Evolutionary conservation across 2,797 vertebrate genomes (phyloP).

Genomic region (Urocyon cinereoargenteus): DNA sequence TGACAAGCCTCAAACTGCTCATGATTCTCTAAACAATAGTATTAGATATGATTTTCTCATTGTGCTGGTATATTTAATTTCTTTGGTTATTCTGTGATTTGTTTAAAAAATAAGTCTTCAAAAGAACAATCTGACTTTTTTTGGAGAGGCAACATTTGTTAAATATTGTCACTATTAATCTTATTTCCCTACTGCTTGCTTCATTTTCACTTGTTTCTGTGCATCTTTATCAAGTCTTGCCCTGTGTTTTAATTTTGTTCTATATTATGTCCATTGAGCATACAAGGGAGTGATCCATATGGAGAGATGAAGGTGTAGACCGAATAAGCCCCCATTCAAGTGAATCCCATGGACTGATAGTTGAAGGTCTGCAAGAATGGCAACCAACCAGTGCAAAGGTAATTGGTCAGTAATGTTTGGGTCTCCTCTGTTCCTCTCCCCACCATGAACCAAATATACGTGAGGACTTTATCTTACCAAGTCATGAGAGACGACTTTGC

Average conservation of each 20-base stretch:
- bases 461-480: background rate
- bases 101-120: background rate
- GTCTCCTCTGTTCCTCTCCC: background rate
- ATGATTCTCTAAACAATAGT: background rate
- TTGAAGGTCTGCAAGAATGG: background rate
- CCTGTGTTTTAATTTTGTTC: background rate
- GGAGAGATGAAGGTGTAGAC: background rate
- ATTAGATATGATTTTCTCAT: background rate
- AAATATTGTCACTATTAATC: background rate
- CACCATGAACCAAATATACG: background rate
- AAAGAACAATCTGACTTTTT: background rate
- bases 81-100: background rate
- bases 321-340: background rate
- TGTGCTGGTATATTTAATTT: background rate
- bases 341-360: background rate
- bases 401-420: too few relatives aligned
- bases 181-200: background rate
- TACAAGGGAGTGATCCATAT: too few relatives aligned
- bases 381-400: background rate
- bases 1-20: background rate
- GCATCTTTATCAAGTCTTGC: background rate
- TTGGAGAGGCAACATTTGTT: background rate
- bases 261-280: background rate
- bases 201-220: background rate
- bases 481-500: background rate